Conservation (phyloP, 2,888 invertebrate genomes). For the Odontocolon sp. region DNA sequence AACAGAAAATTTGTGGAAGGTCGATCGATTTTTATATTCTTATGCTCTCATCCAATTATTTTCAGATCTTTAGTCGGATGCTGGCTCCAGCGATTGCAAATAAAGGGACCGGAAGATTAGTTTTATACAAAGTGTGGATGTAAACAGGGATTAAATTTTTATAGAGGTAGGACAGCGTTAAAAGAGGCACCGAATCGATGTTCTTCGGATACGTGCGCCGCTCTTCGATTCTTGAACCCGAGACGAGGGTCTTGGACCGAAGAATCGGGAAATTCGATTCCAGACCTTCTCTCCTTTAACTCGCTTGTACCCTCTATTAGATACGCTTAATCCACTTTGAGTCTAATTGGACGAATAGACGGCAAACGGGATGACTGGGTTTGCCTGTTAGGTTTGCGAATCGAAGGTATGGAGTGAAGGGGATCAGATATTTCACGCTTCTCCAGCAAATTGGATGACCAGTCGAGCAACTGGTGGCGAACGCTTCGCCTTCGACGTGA, state of each 20-base stretch:
- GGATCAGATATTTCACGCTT: slow-evolving; percentile 60
- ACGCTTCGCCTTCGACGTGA: slow-evolving; percentile 1
- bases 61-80: too few species aligned
- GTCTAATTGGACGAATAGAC: slow-evolving; percentile 64
- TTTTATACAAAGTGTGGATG: not conserved
- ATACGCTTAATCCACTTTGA: slow-evolving; percentile 68
- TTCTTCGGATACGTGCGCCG: not conserved
- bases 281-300: not conserved
- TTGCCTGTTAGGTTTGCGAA: slow-evolving; percentile 1
- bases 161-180: not conserved
- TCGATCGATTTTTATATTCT: too few species aligned
- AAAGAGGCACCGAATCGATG: not conserved
- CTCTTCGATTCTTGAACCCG: not conserved
- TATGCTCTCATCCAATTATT: too few species aligned
- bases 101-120: not conserved
- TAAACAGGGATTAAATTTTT: not conserved
- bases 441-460: slow-evolving; percentile 63
- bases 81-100: too few species aligned
- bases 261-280: slow-evolving; percentile 41
- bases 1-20: not conserved
- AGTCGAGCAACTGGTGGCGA: slow-evolving; percentile 63
- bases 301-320: slow-evolving; percentile 61
- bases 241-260: not conserved
- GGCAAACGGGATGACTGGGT: slow-evolving; percentile 9
- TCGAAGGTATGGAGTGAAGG: slow-evolving; percentile 17